These are phyloP conservation scores for Callospermophilus lateralis DNA, from an alignment of 2,113 vertebrate genomes.

Conservation along the genomic window DNA sequence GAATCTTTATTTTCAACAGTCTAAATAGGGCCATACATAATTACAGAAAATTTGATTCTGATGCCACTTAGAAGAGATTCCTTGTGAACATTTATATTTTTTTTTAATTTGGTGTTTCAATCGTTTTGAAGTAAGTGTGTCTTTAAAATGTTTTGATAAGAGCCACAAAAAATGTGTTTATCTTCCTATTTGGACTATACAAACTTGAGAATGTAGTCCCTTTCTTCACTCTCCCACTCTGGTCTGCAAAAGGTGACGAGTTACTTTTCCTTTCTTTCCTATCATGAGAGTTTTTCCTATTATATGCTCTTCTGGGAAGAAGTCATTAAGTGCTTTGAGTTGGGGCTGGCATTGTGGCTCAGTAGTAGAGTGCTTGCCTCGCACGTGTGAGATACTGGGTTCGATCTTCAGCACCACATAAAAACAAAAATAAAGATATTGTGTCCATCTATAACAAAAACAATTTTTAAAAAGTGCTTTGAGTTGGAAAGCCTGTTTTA, in stretches of 20 bases:
- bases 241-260: no score
- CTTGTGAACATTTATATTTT: not conserved
- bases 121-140: not conserved
- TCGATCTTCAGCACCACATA: no score
- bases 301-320: not conserved
- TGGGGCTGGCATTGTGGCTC: no score
- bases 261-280: not conserved
- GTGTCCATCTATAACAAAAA: no score
- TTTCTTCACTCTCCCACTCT: not conserved
- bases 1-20: conserved; percentile 36
- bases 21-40: not conserved
- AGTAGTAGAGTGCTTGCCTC: no score
- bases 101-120: not conserved
- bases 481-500: not conserved
- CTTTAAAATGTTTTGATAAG: conserved; percentile 39
- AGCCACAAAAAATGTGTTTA: not conserved
- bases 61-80: not conserved
- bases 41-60: not conserved
- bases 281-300: not conserved
- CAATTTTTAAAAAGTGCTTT: not conserved
- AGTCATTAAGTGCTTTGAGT: not conserved
- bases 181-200: not conserved
- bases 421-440: no score
- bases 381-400: no score
- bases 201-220: not conserved